Percentiles rank a stretch among this genome's conserved stretches.
Conservation (phyloP, 2,113 vertebrate species). For the Passerina amoena region DNA sequence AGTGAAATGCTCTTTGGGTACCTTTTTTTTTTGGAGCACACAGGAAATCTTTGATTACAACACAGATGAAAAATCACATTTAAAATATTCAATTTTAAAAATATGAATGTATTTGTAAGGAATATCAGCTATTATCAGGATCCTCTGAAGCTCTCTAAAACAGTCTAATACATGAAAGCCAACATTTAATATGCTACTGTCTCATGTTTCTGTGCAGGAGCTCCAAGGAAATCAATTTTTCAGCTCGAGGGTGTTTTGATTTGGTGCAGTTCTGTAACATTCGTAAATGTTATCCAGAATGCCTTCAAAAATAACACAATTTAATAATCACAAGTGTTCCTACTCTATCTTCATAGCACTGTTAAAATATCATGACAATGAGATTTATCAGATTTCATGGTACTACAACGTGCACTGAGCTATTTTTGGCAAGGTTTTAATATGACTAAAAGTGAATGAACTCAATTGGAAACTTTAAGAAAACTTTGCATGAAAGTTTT, state of each 20-base stretch:
- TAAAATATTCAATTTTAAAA: not conserved
- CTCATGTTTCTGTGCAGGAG: not conserved
- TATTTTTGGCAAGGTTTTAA: conserved; percentile 23
- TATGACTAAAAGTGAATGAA: conserved; percentile 3
- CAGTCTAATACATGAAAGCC: conserved; percentile 20
- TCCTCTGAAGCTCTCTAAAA: not conserved
- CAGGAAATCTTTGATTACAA: not conserved
- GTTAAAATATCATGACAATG: conserved; percentile 50
- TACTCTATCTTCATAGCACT: conserved; percentile 49
- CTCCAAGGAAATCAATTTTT: conserved; percentile 62
- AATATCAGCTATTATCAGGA: not conserved
- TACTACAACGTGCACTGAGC: not conserved
- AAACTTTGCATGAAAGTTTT: not conserved
- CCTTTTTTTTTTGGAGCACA: not conserved
- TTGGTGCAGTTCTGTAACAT: conserved; percentile 23
- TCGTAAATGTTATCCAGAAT: conserved; percentile 24
- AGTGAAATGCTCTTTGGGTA: not conserved
- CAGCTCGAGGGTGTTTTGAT: conserved; percentile 30
- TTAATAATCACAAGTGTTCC: conserved; percentile 63
- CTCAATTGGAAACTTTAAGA: not conserved
- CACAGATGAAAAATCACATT: not conserved
- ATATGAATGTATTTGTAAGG: not conserved
- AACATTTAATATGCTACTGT: conserved; percentile 34
- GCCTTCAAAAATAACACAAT: conserved; percentile 56
- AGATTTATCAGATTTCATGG: conserved; percentile 57